Base-by-base conservation (phyloP, 2,113 vertebrate genomes). In the Ivindomyrus marchei region DNA sequence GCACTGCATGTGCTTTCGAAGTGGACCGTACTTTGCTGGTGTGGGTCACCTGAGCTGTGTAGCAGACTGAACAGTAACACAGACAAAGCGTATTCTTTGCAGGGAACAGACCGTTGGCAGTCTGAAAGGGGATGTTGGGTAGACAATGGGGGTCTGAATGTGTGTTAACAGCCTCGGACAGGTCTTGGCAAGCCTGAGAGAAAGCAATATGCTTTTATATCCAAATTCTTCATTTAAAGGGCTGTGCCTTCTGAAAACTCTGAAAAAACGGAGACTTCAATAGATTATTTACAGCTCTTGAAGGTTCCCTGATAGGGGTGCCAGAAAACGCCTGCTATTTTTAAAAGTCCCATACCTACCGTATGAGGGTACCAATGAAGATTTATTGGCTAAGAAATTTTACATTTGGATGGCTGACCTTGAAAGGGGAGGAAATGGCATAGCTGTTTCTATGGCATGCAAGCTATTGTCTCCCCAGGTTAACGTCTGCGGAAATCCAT, bases 331-430 rank as follows among this genome's bases (percentile, higher is more conserved):
- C 90, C 90, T 91, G 85, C 50, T 89, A 91, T 93, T 92, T 93
- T 92, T 92, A 91, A 92, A 93, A 89, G 91, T 90, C 90, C 94
- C 92, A 91, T 89, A 93, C 91, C 94, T 95, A 93, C 87, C 90
- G 56, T 91, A 90, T 85, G 58, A 90, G 89, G 89, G 91, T 90
- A 90, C 92, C 86, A 31, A 50, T 36, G 31, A 15, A 90, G 91
- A 92, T 94, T 93, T 92, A 93, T 90, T 87, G 53, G 84, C 90
- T 87, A 89, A 27, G 58, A 89, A 66, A 92, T 89, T 91, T 86
- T 70, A 74, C 91, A 89, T 93, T 92, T 89, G 89, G 85, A 58
- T 91, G 86, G 87, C 87, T 91, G 47, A 90, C 91, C 27, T 70
- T 83, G 42, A 83, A 91, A 56, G 56, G 3, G 83, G 27, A 89